phyloP scores from a whole-genome alignment of 1,140 invertebrate genomes.

The Yoshiicerus persimilis region DNA sequence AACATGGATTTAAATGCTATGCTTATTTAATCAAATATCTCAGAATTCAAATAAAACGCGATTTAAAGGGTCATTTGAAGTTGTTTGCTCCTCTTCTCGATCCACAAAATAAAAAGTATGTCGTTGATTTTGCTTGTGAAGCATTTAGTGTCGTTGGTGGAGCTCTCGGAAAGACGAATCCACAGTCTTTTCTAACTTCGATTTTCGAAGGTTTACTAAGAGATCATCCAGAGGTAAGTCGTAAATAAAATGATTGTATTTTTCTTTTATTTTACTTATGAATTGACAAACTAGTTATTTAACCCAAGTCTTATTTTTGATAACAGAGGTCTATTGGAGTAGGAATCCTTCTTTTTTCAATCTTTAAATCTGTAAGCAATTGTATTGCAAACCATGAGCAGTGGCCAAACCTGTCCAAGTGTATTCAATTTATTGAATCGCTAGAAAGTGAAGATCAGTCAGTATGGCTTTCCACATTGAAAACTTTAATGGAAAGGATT shows the following conservation, averaged over 20 bases:
- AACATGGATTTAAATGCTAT: constrained; percentile 34
- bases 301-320: not conserved
- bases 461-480: not conserved
- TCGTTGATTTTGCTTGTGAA: constrained; percentile 30
- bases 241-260: no score
- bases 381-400: not conserved
- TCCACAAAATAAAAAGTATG: constrained; percentile 36
- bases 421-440: not conserved
- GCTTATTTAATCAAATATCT: constrained; percentile 33
- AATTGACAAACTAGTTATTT: not conserved
- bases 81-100: constrained; percentile 19
- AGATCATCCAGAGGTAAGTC: constrained; percentile 29
- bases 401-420: not conserved
- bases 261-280: no score
- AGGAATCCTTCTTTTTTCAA: constrained; percentile 25
- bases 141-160: constrained; percentile 25
- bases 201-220: constrained; percentile 7
- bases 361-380: constrained; percentile 18
- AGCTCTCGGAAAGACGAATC: constrained; percentile 4
- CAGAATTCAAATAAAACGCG: constrained; percentile 26
- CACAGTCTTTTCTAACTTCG: constrained; percentile 9
- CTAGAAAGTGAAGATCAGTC: not conserved
- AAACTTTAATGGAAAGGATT: not conserved
- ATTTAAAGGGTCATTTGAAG: constrained; percentile 15
- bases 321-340: constrained; percentile 33